Evolutionary conservation across 2,113 vertebrate genomes (phyloP).

Genomic region (Psophia crepitans): DNA sequence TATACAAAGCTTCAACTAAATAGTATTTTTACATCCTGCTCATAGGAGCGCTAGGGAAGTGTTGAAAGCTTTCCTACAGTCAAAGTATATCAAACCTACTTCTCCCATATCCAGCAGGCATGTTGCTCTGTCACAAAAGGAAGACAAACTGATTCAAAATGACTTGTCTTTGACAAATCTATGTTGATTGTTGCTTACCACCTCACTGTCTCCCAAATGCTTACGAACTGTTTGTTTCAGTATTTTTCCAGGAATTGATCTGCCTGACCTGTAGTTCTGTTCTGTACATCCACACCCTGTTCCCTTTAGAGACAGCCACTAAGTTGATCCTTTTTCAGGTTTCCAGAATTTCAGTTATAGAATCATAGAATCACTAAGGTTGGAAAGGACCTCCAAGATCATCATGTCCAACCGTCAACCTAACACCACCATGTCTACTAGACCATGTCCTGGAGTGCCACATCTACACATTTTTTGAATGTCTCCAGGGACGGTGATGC

Average conservation of each 20-base stretch:
- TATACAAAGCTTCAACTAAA: background rate
- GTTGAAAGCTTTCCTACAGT: background rate
- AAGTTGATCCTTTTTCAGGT: background rate
- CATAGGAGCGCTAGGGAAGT: background rate
- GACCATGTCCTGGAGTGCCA: no score
- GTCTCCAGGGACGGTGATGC: no score
- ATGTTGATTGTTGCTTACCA: background rate
- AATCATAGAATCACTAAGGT: no score
- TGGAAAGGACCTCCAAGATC: no score
- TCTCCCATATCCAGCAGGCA: background rate
- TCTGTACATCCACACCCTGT: background rate
- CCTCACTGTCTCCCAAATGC: background rate
- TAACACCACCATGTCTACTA: no score
- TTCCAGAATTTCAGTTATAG: background rate
- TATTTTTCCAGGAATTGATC: constrained; percentile 1
- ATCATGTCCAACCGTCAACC: no score
- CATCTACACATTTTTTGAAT: no score
- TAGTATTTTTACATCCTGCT: background rate
- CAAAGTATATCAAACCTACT: background rate
- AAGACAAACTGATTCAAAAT: background rate
- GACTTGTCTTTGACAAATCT: background rate
- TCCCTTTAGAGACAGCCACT: background rate
- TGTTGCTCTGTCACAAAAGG: background rate
- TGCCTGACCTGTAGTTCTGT: background rate
- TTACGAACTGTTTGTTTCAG: background rate